phyloP scores from a whole-genome alignment of 92 coral and sea anemone genomes.

The Zoanthus solanderi region DNA sequence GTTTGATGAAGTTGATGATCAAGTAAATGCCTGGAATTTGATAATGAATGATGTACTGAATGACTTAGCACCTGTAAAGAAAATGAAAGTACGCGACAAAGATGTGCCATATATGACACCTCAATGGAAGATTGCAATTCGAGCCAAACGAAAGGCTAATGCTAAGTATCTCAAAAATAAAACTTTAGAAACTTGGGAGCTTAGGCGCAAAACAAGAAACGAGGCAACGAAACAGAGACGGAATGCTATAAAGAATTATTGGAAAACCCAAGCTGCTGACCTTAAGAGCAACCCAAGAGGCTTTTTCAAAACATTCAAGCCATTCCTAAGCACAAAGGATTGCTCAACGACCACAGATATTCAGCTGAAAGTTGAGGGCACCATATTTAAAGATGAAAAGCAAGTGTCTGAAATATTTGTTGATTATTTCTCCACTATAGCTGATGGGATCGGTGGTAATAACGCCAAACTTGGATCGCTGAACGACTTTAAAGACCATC shows the following conservation, averaged over 20 bases:
- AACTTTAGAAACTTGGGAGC: too few relatives aligned
- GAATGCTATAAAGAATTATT: not conserved
- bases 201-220: not conserved
- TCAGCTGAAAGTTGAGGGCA: slow-evolving; percentile 33
- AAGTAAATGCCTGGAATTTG: not conserved
- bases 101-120: too few relatives aligned
- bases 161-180: not conserved
- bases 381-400: slow-evolving; percentile 30
- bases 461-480: not conserved
- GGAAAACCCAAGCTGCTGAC: slow-evolving; percentile 42
- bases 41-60: slow-evolving; percentile 3
- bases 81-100: not conserved
- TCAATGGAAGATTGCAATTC: too few relatives aligned
- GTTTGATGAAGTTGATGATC: slow-evolving; percentile 10
- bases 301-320: too few relatives aligned
- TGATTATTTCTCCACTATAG: slow-evolving; percentile 59
- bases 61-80: slow-evolving; percentile 25
- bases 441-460: slow-evolving; percentile 57
- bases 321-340: too few relatives aligned
- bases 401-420: slow-evolving; percentile 36
- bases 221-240: not conserved
- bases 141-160: slow-evolving; percentile 26
- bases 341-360: slow-evolving; percentile 10
- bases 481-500: slow-evolving; percentile 55
- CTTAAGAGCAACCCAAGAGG: not conserved